These are phyloP conservation scores for Meghimatium bilineatum DNA, from an alignment of 2,888 invertebrate species.

Conservation along the genomic window DNA sequence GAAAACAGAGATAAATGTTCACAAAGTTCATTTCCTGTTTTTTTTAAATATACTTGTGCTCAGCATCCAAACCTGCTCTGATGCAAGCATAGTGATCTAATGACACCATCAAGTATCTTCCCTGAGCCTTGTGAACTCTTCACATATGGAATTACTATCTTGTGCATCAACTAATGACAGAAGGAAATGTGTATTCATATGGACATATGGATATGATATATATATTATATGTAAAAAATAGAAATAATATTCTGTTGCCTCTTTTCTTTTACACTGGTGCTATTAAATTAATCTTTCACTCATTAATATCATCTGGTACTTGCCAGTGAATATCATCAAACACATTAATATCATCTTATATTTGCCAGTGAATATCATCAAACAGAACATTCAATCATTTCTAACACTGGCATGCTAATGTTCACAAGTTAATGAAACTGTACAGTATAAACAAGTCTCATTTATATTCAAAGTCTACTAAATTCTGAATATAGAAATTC, in stretches of 20 bases:
- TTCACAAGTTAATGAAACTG: not conserved
- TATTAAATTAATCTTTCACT: not conserved
- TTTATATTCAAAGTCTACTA: not conserved
- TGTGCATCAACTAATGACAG: slow-evolving; percentile 7
- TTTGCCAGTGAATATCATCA: not conserved
- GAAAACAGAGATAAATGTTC: slow-evolving; percentile 13
- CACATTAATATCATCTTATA: not conserved
- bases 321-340: not conserved
- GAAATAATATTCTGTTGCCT: not conserved
- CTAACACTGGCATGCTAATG: not conserved
- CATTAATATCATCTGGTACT: not conserved
- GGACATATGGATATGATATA: not conserved
- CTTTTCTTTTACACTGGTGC: not conserved
- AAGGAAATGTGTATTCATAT: slow-evolving; percentile 16
- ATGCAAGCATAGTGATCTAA: not conserved
- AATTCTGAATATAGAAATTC: not conserved
- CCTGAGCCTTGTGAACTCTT: slow-evolving; percentile 4
- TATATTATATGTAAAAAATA: not conserved
- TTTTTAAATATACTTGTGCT: not conserved
- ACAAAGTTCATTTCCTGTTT: not conserved
- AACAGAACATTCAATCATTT: not conserved
- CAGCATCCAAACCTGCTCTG: not conserved
- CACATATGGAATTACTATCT: slow-evolving; percentile 16
- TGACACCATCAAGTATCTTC: not conserved
- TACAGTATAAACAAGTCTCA: not conserved